phyloP scores from a whole-genome alignment of 2,888 invertebrate species.

The Geophilus truncorum region DNA sequence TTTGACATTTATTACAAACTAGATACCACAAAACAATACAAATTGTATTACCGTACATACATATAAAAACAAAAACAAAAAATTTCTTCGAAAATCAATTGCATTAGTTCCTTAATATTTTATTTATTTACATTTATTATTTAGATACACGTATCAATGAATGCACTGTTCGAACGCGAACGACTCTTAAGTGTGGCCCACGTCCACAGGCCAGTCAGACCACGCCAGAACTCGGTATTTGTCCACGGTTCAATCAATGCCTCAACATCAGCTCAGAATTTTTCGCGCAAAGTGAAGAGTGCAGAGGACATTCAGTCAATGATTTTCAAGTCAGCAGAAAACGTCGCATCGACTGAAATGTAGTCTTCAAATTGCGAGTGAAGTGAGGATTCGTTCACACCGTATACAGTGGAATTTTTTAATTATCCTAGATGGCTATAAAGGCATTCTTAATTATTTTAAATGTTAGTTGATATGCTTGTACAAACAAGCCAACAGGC shows the following conservation, averaged over 20 bases:
- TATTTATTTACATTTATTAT: not conserved
- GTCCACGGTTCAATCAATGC: constrained; percentile 60
- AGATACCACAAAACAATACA: too few species aligned
- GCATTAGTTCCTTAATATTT: too few species aligned
- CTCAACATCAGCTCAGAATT: constrained; percentile 56
- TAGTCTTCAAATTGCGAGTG: not conserved
- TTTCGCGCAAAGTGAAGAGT: constrained; percentile 72
- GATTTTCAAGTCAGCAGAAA: constrained; percentile 28
- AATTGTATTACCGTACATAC: too few species aligned
- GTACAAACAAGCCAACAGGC: not conserved
- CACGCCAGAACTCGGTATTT: constrained; percentile 78
- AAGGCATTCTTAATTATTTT: not conserved
- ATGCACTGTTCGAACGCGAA: constrained; percentile 35
- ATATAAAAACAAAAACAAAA: too few species aligned
- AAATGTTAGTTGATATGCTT: not conserved
- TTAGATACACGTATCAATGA: constrained; percentile 34
- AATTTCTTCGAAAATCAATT: too few species aligned
- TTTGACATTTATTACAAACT: too few species aligned
- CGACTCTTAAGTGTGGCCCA: constrained; percentile 32
- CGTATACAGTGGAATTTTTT: constrained; percentile 2
- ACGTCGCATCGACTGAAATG: constrained; percentile 24
- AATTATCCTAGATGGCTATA: not conserved
- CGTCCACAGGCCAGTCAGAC: constrained; percentile 46
- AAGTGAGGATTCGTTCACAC: not conserved
- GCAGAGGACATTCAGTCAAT: constrained; percentile 50